Conservation (phyloP, 1,140 invertebrate genomes). For the Lycorma delicatula region DNA sequence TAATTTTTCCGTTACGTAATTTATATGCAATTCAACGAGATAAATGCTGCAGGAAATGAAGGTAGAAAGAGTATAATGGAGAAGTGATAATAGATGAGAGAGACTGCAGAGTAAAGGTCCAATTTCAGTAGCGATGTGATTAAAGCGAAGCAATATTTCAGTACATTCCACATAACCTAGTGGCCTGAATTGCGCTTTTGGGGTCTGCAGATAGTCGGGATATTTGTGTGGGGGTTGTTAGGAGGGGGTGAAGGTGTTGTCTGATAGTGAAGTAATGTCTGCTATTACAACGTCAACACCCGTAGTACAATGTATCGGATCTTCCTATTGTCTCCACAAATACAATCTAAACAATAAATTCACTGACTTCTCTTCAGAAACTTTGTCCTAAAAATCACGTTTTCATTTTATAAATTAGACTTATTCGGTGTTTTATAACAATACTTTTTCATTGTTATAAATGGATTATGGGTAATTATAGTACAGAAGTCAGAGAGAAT, state of each 20-base stretch:
- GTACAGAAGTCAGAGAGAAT: no score
- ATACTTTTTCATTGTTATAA: no score
- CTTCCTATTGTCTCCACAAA: background rate
- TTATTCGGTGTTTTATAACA: no score
- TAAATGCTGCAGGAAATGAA: conserved; percentile 1
- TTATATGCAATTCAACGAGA: background rate
- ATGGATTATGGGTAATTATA: no score
- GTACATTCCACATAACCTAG: conserved; percentile 2
- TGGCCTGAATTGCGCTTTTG: conserved; percentile 1
- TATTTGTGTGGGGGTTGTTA: background rate
- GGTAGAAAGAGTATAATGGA: background rate
- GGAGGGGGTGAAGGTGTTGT: background rate
- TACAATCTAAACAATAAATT: conserved; percentile 3
- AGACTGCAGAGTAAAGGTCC: background rate
- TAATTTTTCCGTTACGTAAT: no score
- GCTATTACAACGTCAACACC: conserved; percentile 2
- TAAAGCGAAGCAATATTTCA: conserved; percentile 1
- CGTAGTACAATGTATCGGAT: background rate
- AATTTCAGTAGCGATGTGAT: conserved; percentile 3
- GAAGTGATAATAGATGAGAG: conserved; percentile 6
- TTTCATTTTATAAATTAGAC: no score
- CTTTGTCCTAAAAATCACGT: no score
- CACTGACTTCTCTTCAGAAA: no score
- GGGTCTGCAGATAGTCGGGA: background rate
- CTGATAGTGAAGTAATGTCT: conserved; percentile 5